A percentile compares a stretch with the other conserved stretches of the same genome.
These are phyloP conservation scores for Cancer borealis DNA, from an alignment of 2,888 invertebrate genomes.

Conservation along the genomic window DNA sequence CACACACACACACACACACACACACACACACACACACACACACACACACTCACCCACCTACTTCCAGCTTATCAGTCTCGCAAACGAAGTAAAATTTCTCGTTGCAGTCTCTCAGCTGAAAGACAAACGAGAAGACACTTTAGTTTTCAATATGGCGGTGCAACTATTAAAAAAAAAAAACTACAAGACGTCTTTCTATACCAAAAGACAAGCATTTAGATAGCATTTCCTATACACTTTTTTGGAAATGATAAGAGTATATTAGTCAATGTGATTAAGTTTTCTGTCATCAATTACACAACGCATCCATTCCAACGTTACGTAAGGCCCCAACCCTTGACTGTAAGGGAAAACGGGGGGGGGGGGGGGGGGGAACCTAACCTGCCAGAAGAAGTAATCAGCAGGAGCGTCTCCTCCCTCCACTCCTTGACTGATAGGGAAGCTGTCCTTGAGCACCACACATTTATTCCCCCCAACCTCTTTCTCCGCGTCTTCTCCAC, in stretches of 20 bases:
- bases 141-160: neutral
- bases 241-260: neutral
- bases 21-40: neutral
- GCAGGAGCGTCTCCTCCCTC: slow-evolving; percentile 47
- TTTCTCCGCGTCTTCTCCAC: neutral
- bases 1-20: neutral
- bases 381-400: slow-evolving; percentile 75
- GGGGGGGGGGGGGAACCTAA: neutral
- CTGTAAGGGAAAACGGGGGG: neutral
- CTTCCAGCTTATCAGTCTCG: slow-evolving; percentile 65
- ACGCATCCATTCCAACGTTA: neutral
- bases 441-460: slow-evolving; percentile 63
- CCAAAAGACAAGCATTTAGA: too few species aligned
- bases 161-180: too few species aligned
- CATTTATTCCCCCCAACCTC: slow-evolving; percentile 52
- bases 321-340: neutral
- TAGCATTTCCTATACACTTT: neutral
- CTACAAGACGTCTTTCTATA: too few species aligned
- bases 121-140: neutral
- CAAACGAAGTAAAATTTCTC: slow-evolving; percentile 64
- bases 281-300: neutral
- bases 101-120: slow-evolving; percentile 79
- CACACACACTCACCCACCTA: slow-evolving; percentile 56
- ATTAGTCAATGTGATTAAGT: neutral
- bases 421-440: slow-evolving; percentile 39